Evolutionary conservation across 2,797 vertebrate species (phyloP), one percentile per base, ranked within the genome.

Genomic region (Hephaestus fuliginosus): DNA sequence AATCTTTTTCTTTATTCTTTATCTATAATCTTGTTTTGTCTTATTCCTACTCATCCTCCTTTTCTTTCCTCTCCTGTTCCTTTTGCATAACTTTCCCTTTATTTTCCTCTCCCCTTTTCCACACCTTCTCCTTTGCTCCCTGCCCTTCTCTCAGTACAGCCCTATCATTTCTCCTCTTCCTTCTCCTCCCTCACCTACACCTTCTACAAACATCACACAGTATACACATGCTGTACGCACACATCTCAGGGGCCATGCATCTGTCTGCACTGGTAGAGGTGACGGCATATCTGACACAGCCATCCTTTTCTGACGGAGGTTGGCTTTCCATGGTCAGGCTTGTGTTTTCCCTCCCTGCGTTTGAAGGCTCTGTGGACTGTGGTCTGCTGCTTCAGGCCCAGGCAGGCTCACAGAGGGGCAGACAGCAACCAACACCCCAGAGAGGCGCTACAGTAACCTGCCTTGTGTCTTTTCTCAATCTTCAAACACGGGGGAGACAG

Each of bases 401-500:
- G 81, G 85, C 81, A 79, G 74, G 57, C 85, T 84, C 82, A 84
- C 67, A 80, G 74, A 88, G 78, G 81, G 73, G 41, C 78, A 88
- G 82, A 74, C 86, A 85, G 80, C 81, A 82, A 86, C 86, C 83
- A 81, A 84, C 80, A 88, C 86, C 92, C 91, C 74, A 80, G 80
- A 91, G 91, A 92, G 84, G 79, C 75, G 76, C 82, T 85, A 82
- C 73, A 84, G 90, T 90, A 93, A 95, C 94, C 94, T 95, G 92
- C 89, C 88, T 87, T 84, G 85, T 91, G 91, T 94, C 91, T 95
- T 91, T 94, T 92, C 94, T 95, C 82, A 88, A 88, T 92, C 94
- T 95, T 95, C 94, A 95, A 95, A 95, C 90, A 82, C 52, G 2
- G 79, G 81, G 76, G 75, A 89, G 91, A 78, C 69, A 72, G 57